Evolutionary conservation across 2,113 vertebrate species (phyloP).

Genomic region (Varanus salvator): DNA sequence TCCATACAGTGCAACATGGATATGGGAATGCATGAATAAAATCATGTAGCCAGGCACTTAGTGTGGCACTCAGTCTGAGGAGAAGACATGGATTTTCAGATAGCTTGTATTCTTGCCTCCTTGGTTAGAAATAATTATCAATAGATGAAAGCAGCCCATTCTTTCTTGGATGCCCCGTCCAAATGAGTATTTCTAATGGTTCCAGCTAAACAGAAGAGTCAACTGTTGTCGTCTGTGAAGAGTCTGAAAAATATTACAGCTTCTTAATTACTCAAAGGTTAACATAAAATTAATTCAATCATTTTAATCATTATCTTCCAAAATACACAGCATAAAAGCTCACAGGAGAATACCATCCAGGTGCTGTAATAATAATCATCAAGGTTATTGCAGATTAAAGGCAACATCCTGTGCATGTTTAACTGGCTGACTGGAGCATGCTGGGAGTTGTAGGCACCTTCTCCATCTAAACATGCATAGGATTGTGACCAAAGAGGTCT

Average conservation of each 20-base stretch:
- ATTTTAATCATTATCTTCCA: constrained; percentile 58
- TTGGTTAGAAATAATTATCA: constrained; percentile 37
- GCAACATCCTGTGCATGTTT: no score
- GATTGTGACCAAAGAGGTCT: neutral
- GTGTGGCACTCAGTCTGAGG: constrained; percentile 28
- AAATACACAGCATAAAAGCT: constrained; percentile 47
- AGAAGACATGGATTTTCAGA: neutral
- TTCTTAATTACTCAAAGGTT: constrained; percentile 59
- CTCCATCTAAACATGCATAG: no score
- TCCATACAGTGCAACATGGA: neutral
- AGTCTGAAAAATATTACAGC: constrained; percentile 49
- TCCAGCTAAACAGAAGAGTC: constrained; percentile 15
- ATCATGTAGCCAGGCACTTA: neutral
- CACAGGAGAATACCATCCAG: constrained; percentile 42
- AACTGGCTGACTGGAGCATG: no score
- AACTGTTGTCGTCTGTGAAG: constrained; percentile 21
- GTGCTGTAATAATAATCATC: constrained; percentile 39
- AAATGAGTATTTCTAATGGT: constrained; percentile 14
- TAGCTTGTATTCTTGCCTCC: constrained; percentile 26
- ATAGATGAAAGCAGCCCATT: constrained; percentile 15
- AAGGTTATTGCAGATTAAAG: constrained; percentile 59
- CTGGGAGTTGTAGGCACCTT: no score
- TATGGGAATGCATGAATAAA: neutral
- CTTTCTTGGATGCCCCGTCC: constrained; percentile 22
- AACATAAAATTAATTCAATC: constrained; percentile 64